phyloP scores from a whole-genome alignment of 2,888 invertebrate genomes.

The Callinectes sapidus region DNA sequence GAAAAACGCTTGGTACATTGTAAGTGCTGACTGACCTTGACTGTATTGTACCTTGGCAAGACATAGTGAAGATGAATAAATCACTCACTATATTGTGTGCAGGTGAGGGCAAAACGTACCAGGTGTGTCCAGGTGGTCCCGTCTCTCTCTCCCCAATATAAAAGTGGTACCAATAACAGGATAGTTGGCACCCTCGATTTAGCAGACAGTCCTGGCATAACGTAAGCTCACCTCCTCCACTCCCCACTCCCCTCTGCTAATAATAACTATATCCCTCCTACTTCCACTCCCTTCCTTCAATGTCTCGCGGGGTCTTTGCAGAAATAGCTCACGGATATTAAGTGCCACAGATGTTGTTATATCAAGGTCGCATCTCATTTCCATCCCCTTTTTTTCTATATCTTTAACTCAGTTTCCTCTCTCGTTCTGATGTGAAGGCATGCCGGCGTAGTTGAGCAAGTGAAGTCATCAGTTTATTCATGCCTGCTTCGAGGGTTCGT shows the following conservation, averaged over 20 bases:
- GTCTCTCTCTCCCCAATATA: neutral
- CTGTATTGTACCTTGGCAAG: too few species aligned
- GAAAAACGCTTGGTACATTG: too few species aligned
- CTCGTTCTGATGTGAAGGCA: neutral
- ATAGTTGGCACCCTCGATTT: conserved; percentile 7
- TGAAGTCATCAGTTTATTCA: neutral
- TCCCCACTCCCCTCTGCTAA: neutral
- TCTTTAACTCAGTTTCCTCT: neutral
- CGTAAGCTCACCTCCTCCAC: neutral
- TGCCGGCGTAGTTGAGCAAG: neutral
- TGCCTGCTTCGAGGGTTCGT: neutral
- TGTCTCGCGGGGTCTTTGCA: conserved; percentile 12
- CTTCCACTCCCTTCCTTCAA: neutral
- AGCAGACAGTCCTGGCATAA: conserved; percentile 23
- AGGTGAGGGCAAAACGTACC: neutral
- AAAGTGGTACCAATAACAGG: conserved; percentile 19
- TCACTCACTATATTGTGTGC: neutral
- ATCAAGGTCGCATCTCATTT: conserved; percentile 17
- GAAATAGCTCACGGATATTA: neutral
- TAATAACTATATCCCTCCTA: neutral
- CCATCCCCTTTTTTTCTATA: neutral
- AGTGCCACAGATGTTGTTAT: neutral
- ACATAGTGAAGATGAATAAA: neutral
- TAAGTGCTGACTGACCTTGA: too few species aligned
- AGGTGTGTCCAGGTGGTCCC: neutral